Evolutionary conservation across 2,797 vertebrate genomes (phyloP).

Genomic region (Coregonus sp.): DNA sequence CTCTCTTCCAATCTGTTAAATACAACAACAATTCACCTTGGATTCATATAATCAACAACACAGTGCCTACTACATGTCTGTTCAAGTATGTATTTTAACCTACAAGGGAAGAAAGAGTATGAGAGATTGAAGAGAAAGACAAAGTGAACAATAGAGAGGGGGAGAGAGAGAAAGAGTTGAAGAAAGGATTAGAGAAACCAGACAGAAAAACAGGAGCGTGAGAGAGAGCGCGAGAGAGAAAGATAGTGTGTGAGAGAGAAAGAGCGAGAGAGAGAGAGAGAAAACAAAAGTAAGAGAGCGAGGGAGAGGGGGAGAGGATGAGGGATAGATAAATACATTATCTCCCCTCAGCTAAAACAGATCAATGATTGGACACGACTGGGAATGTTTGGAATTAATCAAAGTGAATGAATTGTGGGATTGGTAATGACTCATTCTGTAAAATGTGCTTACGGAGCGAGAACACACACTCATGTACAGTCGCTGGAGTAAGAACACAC

Average conservation of each 20-base stretch:
- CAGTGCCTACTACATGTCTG: background rate
- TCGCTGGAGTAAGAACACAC: background rate
- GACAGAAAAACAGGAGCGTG: background rate
- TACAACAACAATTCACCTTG: conserved; percentile 7
- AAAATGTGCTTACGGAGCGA: background rate
- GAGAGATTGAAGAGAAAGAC: background rate
- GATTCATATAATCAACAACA: conserved; percentile 21
- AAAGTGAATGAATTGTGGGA: conserved; percentile 26
- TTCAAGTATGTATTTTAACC: too few relatives aligned
- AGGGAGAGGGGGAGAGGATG: background rate
- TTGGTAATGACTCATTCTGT: background rate
- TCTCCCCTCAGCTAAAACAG: background rate
- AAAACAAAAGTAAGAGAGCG: too few relatives aligned
- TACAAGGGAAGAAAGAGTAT: background rate
- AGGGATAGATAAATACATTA: background rate
- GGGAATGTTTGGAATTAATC: conserved; percentile 53
- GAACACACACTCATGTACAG: background rate
- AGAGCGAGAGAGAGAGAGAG: background rate
- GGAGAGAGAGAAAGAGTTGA: background rate
- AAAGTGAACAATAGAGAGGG: background rate
- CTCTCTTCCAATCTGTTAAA: conserved; percentile 5
- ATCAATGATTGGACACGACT: conserved; percentile 24
- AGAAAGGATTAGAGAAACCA: background rate
- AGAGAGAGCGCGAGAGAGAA: background rate
- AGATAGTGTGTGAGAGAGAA: background rate